These are phyloP conservation scores for Xenopus petersii DNA, from an alignment of 2,797 vertebrate genomes.

Conservation along the genomic window DNA sequence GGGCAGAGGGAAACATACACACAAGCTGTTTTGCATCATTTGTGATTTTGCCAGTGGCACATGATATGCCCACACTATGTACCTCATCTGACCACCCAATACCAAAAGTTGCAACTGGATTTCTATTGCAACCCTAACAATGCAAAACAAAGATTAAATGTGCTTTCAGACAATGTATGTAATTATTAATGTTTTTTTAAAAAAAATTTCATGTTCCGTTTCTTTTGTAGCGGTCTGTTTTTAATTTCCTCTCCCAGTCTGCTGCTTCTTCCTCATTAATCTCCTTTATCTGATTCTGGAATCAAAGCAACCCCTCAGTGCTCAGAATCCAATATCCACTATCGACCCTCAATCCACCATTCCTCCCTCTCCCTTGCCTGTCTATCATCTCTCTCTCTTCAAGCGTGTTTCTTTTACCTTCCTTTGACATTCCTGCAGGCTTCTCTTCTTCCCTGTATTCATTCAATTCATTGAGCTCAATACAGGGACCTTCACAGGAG, in stretches of 20 bases:
- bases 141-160: neutral
- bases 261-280: constrained; percentile 20
- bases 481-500: neutral
- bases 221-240: neutral
- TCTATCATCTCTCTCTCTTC: neutral
- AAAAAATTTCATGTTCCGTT: too few species aligned
- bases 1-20: too few species aligned
- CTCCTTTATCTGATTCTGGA: constrained; percentile 31
- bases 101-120: too few species aligned
- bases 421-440: neutral
- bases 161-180: constrained; percentile 14
- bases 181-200: neutral
- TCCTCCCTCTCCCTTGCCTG: neutral
- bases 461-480: too few species aligned
- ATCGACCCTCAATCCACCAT: constrained; percentile 1
- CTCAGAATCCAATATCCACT: constrained; percentile 13
- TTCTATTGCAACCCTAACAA: neutral
- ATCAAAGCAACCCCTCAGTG: constrained; percentile 19
- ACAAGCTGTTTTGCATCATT: too few species aligned
- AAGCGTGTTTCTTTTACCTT: neutral
- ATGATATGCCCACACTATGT: too few species aligned
- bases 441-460: neutral
- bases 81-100: too few species aligned
- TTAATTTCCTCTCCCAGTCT: neutral
- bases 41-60: too few species aligned